Conservation (phyloP, 2,888 invertebrate species). For the Aleiodes leptofemur region DNA sequence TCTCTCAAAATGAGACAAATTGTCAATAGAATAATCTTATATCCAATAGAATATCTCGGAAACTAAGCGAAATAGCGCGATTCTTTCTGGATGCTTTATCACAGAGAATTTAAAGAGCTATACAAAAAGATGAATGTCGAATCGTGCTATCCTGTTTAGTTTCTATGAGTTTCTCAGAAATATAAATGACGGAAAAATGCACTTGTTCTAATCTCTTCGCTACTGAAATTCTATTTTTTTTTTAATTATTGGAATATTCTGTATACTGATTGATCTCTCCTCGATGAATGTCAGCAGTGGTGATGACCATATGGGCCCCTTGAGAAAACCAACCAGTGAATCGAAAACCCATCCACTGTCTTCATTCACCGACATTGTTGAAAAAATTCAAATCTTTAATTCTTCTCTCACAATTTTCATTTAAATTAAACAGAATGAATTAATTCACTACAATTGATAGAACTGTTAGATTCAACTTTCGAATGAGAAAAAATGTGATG, state of each 20-base stretch:
- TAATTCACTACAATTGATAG: background rate
- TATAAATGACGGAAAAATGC: background rate
- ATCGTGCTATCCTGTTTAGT: too few relatives aligned
- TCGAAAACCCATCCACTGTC: constrained; percentile 94
- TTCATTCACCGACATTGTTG: constrained; percentile 72
- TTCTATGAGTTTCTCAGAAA: background rate
- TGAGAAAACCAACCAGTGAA: constrained; percentile 91
- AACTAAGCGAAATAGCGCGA: too few relatives aligned
- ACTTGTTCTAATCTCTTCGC: background rate
- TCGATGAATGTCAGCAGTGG: constrained; percentile 94
- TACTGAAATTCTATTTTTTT: constrained; percentile 29
- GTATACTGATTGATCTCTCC: constrained; percentile 90
- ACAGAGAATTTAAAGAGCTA: too few relatives aligned
- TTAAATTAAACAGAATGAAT: background rate
- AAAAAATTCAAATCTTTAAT: background rate
- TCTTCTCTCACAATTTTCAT: background rate
- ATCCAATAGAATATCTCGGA: background rate
- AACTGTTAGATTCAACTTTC: background rate
- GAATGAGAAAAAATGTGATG: background rate
- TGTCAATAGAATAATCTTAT: too few relatives aligned
- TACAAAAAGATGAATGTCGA: too few relatives aligned
- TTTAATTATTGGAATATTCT: constrained; percentile 27
- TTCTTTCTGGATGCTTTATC: too few relatives aligned
- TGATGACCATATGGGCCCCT: constrained; percentile 95
- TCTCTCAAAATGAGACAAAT: too few relatives aligned